Evolutionary conservation across 2,113 vertebrate genomes (phyloP).

Genomic region (Lates calcarifer): DNA sequence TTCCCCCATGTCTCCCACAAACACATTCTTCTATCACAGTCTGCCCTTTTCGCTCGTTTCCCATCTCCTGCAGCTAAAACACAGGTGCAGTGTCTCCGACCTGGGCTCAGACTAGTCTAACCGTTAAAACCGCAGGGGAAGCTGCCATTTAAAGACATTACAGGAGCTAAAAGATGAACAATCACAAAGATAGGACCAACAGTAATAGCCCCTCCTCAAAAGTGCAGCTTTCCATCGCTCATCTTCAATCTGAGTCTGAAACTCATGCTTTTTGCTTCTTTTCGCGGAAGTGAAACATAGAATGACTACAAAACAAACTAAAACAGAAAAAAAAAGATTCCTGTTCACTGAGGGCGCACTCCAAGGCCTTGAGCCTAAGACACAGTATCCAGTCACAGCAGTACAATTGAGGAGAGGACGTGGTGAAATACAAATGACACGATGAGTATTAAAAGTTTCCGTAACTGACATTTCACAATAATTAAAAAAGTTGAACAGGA

Average conservation of each 20-base stretch:
- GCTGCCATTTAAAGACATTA: slow-evolving; percentile 65
- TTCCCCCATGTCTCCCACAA: slow-evolving; percentile 42
- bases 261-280: slow-evolving; percentile 41
- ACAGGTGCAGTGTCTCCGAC: slow-evolving; percentile 22
- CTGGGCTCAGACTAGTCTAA: slow-evolving; percentile 36
- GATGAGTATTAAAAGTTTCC: slow-evolving; percentile 62
- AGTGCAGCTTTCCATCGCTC: slow-evolving; percentile 69
- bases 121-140: slow-evolving; percentile 53
- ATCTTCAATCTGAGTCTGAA: slow-evolving; percentile 28
- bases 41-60: slow-evolving; percentile 26
- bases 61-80: slow-evolving; percentile 28
- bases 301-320: slow-evolving; percentile 56
- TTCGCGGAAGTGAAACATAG: slow-evolving; percentile 48
- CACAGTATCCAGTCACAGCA: slow-evolving; percentile 79
- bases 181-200: slow-evolving; percentile 66
- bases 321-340: slow-evolving; percentile 45
- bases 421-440: slow-evolving; percentile 56
- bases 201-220: slow-evolving; percentile 58
- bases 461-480: slow-evolving; percentile 66
- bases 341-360: slow-evolving; percentile 62
- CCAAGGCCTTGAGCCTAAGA: slow-evolving; percentile 64
- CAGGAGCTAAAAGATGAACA: slow-evolving; percentile 56
- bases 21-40: slow-evolving; percentile 74
- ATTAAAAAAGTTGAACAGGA: slow-evolving; percentile 60
- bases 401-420: slow-evolving; percentile 68